phyloP scores from a whole-genome alignment of 2,888 invertebrate genomes.

The Zygogramma bicolorata region DNA sequence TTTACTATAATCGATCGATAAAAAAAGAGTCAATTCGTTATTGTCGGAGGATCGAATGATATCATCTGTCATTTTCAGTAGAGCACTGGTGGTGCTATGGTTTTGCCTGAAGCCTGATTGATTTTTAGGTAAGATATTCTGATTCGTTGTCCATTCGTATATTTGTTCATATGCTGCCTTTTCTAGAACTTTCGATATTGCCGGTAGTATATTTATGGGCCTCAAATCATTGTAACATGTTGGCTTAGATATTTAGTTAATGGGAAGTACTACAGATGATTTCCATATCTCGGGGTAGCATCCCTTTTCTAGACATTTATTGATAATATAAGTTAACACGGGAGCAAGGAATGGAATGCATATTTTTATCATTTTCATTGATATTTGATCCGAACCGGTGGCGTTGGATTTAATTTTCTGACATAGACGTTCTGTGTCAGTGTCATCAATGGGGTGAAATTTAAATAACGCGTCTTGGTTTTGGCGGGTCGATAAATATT shows the following conservation, averaged over 20 bases:
- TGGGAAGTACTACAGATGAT: not conserved
- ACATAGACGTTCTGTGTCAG: not conserved
- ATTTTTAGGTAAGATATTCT: no score
- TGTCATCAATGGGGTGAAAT: not conserved
- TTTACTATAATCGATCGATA: no score
- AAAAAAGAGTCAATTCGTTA: no score
- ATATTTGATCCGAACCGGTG: not conserved
- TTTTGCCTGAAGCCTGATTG: not conserved
- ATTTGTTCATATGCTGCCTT: not conserved
- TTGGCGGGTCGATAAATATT: no score
- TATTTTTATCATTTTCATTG: not conserved
- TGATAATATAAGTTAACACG: not conserved
- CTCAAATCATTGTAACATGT: not conserved
- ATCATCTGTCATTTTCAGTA: no score
- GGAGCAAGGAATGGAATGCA: not conserved
- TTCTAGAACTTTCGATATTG: not conserved
- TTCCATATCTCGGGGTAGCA: not conserved
- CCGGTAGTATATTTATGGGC: not conserved
- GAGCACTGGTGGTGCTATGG: not conserved
- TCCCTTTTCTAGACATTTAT: not conserved
- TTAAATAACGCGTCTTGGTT: no score
- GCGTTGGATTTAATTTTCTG: not conserved
- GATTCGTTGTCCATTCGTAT: no score
- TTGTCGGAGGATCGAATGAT: no score
- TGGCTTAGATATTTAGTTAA: not conserved